These are phyloP conservation scores for Parauchenoglanis punctatus DNA, from an alignment of 2,797 vertebrate species.

Conservation along the genomic window DNA sequence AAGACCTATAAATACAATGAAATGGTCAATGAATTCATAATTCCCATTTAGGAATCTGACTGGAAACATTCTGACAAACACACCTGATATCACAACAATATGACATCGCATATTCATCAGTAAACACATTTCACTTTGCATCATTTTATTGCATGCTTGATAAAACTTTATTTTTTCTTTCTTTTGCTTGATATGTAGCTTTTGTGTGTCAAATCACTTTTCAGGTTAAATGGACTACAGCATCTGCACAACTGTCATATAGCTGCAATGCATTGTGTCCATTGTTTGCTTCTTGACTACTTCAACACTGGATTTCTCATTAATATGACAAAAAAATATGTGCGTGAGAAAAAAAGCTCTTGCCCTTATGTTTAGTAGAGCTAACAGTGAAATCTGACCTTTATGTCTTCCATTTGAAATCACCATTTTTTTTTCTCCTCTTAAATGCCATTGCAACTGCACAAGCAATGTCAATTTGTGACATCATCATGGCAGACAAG, in stretches of 20 bases:
- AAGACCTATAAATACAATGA: neutral
- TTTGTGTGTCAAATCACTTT: neutral
- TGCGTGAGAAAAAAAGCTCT: neutral
- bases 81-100: neutral
- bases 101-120: neutral
- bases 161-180: neutral
- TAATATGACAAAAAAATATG: neutral
- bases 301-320: neutral
- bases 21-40: neutral
- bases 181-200: neutral
- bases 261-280: neutral
- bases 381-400: neutral
- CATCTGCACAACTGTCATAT: neutral
- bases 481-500: neutral
- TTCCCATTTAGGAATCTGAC: neutral
- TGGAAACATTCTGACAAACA: neutral
- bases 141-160: neutral
- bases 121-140: neutral
- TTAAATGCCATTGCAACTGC: slow-evolving; percentile 4
- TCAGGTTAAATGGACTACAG: neutral
- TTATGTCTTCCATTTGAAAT: neutral
- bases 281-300: neutral
- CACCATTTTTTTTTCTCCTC: neutral
- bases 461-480: neutral
- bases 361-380: neutral